These are phyloP conservation scores for Remorina albescens DNA, from an alignment of 2,797 vertebrate genomes.

Conservation along the genomic window DNA sequence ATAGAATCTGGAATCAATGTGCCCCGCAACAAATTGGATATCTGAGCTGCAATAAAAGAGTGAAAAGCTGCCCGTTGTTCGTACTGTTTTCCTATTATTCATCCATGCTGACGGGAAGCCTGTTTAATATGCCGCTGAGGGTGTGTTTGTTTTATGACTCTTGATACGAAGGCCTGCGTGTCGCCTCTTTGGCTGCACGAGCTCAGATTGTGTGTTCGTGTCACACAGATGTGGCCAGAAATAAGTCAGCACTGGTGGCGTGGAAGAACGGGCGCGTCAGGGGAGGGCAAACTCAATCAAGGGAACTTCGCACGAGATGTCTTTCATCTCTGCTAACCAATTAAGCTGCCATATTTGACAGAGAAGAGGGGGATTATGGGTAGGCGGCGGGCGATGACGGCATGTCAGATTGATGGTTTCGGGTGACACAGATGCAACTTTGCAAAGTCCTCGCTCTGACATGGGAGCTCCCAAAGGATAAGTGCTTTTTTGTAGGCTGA, in stretches of 20 bases:
- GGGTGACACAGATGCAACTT: conserved; percentile 15
- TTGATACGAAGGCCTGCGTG: neutral
- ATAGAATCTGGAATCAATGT: conserved; percentile 68
- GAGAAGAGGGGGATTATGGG: conserved; percentile 38
- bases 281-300: conserved; percentile 44
- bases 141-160: conserved; percentile 1
- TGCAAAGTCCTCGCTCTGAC: conserved; percentile 29
- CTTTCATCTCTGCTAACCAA: conserved; percentile 41
- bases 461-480: conserved; percentile 15
- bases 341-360: conserved; percentile 37
- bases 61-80: conserved; percentile 15
- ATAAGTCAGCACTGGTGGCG: neutral
- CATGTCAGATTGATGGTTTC: conserved; percentile 13
- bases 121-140: conserved; percentile 43
- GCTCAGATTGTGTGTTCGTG: neutral
- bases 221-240: neutral
- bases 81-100: conserved; percentile 6
- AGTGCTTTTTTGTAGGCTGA: conserved; percentile 29
- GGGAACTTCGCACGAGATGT: conserved; percentile 7
- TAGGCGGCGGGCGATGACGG: conserved; percentile 8
- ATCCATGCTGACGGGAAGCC: conserved; percentile 39
- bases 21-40: conserved; percentile 55
- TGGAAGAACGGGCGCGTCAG: neutral
- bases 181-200: neutral
- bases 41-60: conserved; percentile 53